A percentile compares a stretch with the other conserved stretches of the same genome.
Evolutionary conservation across 2,888 invertebrate species (phyloP).

Genomic region (Synergus laeviventris): DNA sequence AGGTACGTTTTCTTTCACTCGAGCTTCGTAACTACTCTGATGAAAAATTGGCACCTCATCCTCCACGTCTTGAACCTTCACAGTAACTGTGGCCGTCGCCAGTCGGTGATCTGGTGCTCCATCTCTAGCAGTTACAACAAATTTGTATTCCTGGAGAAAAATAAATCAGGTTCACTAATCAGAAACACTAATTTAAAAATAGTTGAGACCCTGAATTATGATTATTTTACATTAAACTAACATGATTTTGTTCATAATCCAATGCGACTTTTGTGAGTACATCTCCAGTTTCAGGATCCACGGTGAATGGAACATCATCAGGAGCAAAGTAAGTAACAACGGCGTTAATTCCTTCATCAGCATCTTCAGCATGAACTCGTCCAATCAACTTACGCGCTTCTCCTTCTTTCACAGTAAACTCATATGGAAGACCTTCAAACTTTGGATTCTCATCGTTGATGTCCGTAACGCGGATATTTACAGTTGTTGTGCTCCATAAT

Average conservation of each 20-base stretch:
- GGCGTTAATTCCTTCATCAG: constrained; percentile 91
- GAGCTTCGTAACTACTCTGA: constrained; percentile 84
- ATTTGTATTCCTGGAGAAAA: constrained; percentile 81
- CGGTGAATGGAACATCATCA: constrained; percentile 85
- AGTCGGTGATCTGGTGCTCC: constrained; percentile 90
- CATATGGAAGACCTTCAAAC: constrained; percentile 88
- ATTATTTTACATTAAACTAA: constrained; percentile 68
- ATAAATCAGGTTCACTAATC: not conserved
- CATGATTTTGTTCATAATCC: constrained; percentile 90
- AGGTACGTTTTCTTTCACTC: constrained; percentile 90
- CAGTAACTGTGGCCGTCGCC: constrained; percentile 91
- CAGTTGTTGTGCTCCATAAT: constrained; percentile 87
- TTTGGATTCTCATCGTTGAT: constrained; percentile 95
- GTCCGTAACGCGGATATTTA: constrained; percentile 92
- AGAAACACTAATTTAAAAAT: not conserved
- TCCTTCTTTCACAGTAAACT: constrained; percentile 89
- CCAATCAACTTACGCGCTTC: constrained; percentile 80
- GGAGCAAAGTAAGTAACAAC: constrained; percentile 89
- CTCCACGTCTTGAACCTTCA: constrained; percentile 86
- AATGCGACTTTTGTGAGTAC: constrained; percentile 85
- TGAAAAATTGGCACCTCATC: constrained; percentile 90
- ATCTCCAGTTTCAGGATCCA: constrained; percentile 88
- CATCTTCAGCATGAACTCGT: constrained; percentile 89
- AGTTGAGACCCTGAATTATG: not conserved
- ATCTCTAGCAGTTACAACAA: constrained; percentile 93